These are phyloP conservation scores for Aphis craccivora DNA, from an alignment of 1,140 invertebrate species.

Conservation along the genomic window DNA sequence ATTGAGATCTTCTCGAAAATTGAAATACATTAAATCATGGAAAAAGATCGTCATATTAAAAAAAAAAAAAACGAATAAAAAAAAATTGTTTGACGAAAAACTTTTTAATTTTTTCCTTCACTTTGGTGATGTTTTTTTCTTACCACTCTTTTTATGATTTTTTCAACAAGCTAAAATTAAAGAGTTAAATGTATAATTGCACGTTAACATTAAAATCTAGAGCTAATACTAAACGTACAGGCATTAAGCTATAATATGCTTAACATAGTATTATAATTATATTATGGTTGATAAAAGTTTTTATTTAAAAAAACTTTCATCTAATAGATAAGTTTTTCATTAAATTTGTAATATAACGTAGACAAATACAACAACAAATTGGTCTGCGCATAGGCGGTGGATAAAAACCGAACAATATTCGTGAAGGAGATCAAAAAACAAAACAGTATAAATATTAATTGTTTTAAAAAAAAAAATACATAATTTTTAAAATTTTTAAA, in stretches of 20 bases:
- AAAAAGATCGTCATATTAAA: slow-evolving; percentile 19
- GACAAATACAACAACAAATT: slow-evolving; percentile 47
- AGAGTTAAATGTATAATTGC: slow-evolving; percentile 55
- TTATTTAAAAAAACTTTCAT: too few species aligned
- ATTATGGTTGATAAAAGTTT: neutral
- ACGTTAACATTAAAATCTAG: slow-evolving; percentile 51
- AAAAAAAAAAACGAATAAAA: slow-evolving; percentile 32
- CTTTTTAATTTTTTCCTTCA: slow-evolving; percentile 2
- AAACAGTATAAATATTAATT: slow-evolving; percentile 58
- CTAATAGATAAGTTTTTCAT: neutral
- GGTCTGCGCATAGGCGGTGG: slow-evolving; percentile 15
- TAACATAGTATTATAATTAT: slow-evolving; percentile 38
- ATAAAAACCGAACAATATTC: slow-evolving; percentile 54
- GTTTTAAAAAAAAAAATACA: slow-evolving; percentile 56
- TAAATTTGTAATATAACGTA: neutral
- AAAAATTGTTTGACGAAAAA: slow-evolving; percentile 7
- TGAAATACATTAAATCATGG: neutral
- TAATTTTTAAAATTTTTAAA: slow-evolving; percentile 55
- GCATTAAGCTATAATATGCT: neutral
- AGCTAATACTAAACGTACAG: slow-evolving; percentile 48
- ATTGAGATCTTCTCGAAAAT: slow-evolving; percentile 56
- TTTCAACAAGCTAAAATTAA: slow-evolving; percentile 45
- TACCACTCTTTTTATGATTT: slow-evolving; percentile 1
- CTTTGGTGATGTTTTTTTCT: slow-evolving; percentile 5
- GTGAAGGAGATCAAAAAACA: slow-evolving; percentile 55